Conservation (phyloP, 2,113 vertebrate genomes). For the Psettodes erumei region DNA sequence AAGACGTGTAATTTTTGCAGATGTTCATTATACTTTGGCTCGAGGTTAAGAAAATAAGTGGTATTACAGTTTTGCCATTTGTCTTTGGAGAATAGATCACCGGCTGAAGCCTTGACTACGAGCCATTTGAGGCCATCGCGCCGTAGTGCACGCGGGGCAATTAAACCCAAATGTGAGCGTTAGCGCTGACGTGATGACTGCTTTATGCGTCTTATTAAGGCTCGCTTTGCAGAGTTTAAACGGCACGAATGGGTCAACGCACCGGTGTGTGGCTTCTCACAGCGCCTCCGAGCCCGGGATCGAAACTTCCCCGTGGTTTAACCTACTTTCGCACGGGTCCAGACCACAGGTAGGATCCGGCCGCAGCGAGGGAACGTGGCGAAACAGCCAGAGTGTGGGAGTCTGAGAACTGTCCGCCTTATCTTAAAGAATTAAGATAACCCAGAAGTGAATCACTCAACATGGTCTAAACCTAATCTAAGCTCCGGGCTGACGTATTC, state of each 20-base stretch:
- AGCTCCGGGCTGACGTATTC: constrained; percentile 61
- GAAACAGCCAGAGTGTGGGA: constrained; percentile 61
- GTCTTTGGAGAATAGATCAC: constrained; percentile 61
- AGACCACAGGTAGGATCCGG: constrained; percentile 39
- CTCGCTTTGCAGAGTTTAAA: not conserved
- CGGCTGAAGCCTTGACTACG: constrained; percentile 20
- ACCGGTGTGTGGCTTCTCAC: constrained; percentile 18
- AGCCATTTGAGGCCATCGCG: constrained; percentile 41
- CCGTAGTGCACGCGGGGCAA: constrained; percentile 31
- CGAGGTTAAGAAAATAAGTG: constrained; percentile 66
- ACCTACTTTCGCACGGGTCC: not conserved
- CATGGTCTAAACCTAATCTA: constrained; percentile 57
- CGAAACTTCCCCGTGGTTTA: not conserved
- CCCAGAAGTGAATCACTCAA: constrained; percentile 71
- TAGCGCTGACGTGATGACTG: constrained; percentile 9
- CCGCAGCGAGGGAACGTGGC: not conserved
- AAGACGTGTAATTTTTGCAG: constrained; percentile 69
- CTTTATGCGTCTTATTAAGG: constrained; percentile 6
- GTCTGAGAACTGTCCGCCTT: constrained; percentile 64
- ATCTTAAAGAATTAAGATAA: constrained; percentile 76
- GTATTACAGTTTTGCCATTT: constrained; percentile 58
- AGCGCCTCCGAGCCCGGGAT: not conserved
- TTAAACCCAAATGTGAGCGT: constrained; percentile 45
- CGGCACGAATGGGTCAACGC: constrained; percentile 6
- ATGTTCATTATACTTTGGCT: constrained; percentile 71